These are phyloP conservation scores for Dermolepida albohirtum DNA, from an alignment of 2,888 invertebrate species.

Conservation along the genomic window DNA sequence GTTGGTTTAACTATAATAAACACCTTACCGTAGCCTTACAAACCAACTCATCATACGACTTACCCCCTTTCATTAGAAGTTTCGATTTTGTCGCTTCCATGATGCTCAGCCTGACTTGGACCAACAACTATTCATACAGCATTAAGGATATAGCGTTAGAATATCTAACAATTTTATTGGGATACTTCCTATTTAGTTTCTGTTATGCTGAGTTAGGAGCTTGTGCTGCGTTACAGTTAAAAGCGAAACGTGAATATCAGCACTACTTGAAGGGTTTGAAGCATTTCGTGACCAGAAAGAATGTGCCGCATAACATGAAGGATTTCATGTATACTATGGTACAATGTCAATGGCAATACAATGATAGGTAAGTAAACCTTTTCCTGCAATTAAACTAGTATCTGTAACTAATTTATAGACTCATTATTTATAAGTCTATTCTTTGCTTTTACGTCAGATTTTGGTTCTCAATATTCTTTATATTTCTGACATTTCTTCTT, in stretches of 20 bases:
- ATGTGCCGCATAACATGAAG: constrained; percentile 65
- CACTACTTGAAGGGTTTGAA: constrained; percentile 67
- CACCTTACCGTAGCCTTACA: constrained; percentile 2
- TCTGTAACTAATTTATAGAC: no score
- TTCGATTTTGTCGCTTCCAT: constrained; percentile 29
- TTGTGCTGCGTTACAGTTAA: constrained; percentile 39
- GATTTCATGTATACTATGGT: constrained; percentile 66
- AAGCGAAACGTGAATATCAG: constrained; percentile 56
- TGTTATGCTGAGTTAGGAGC: constrained; percentile 45
- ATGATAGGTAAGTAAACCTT: constrained; percentile 60
- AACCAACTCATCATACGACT: background rate
- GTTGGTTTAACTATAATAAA: constrained; percentile 44
- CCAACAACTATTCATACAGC: constrained; percentile 23
- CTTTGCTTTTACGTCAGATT: no score
- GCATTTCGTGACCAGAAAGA: constrained; percentile 67
- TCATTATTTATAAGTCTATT: no score
- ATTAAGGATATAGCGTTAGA: constrained; percentile 33
- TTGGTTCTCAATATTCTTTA: no score
- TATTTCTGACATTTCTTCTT: no score
- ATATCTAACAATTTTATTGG: constrained; percentile 32
- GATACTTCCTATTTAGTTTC: constrained; percentile 45
- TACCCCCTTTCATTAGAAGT: constrained; percentile 27
- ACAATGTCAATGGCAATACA: constrained; percentile 68
- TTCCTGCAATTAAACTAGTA: background rate
- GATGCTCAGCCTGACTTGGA: constrained; percentile 30